Base-by-base conservation (phyloP, 2,888 invertebrate species). In the Tipula unca region DNA sequence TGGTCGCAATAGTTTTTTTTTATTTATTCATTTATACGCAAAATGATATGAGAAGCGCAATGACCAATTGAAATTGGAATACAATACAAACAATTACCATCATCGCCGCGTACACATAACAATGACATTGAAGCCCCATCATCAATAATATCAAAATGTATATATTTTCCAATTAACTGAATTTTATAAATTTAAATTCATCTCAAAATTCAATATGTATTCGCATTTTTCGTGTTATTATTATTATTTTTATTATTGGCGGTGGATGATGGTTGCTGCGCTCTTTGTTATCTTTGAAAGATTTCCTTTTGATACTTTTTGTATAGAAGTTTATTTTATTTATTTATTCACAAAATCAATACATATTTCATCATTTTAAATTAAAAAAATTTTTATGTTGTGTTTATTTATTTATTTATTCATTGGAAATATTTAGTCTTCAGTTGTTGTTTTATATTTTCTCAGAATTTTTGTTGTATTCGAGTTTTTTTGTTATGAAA, bases 341-440 rank as follows among this genome's bases (percentile, higher is more conserved):
- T 69, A 69, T 69, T 69, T 69, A 69, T 69, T 69, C 69, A 25
- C 25, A 69, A 69, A 69, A 69, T 69, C 69, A 69, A 69, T 69
- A 69, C 69, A 69, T 69, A 69, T 69, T 69, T 69, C 69, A 69
- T 69, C 69, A 69, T 69, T 69, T 69, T 69, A 69, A 69, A 69
- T 69, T 69, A 69, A 20, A 32, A 2, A 32, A 6, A 54, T 54
- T 48, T 48, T 48, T 48, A 17, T 48, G 6, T 39, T 39, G 39
- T 48, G 17, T 48, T 54, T 54, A 54, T 54, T 54, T 54, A 69
- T 69, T 69, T 69, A 69, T 69, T 69, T 69, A 69, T 69, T 69
- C 69, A 69, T 69, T 69, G 69, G 25, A 69, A 69, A 69, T 69
- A 69, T 69, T 69, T 69, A 69, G 69, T 69, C 69, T 1, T 69